A percentile compares a stretch with the other conserved stretches of the same genome.
Evolutionary conservation across 2,797 vertebrate species (phyloP).

Genomic region (Acanthurus tractus): DNA sequence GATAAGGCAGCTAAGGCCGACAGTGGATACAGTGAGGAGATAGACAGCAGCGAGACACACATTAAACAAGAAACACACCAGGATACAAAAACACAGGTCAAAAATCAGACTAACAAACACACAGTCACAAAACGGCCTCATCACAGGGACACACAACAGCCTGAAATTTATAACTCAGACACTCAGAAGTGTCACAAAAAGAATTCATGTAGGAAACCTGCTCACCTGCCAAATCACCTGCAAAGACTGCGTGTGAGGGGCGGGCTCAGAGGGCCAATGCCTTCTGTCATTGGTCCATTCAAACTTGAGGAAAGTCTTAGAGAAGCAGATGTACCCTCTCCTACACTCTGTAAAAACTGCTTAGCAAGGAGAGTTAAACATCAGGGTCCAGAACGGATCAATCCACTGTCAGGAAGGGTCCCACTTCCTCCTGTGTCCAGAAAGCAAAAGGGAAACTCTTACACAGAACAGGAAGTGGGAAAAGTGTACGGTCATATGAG

Average conservation of each 20-base stretch:
- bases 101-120: constrained; percentile 30
- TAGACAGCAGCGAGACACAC: constrained; percentile 42
- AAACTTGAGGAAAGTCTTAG: constrained; percentile 73
- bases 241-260: constrained; percentile 76
- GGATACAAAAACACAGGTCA: constrained; percentile 36
- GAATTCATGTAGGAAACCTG: constrained; percentile 57
- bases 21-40: constrained; percentile 84
- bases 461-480: constrained; percentile 45
- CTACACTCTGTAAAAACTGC: constrained; percentile 80
- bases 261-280: constrained; percentile 47
- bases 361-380: constrained; percentile 71
- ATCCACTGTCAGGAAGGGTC: constrained; percentile 66
- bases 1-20: constrained; percentile 88
- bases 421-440: constrained; percentile 78
- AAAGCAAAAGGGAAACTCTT: constrained; percentile 66
- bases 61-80: constrained; percentile 19
- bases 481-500: constrained; percentile 30
- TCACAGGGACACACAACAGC: constrained; percentile 13
- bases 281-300: constrained; percentile 57
- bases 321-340: constrained; percentile 39
- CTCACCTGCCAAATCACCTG: constrained; percentile 77
- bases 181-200: constrained; percentile 57
- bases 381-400: constrained; percentile 55
- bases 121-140: constrained; percentile 4
- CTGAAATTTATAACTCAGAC: constrained; percentile 33